phyloP scores from a whole-genome alignment of 2,113 vertebrate species.

The Cyprinodon tularosa region DNA sequence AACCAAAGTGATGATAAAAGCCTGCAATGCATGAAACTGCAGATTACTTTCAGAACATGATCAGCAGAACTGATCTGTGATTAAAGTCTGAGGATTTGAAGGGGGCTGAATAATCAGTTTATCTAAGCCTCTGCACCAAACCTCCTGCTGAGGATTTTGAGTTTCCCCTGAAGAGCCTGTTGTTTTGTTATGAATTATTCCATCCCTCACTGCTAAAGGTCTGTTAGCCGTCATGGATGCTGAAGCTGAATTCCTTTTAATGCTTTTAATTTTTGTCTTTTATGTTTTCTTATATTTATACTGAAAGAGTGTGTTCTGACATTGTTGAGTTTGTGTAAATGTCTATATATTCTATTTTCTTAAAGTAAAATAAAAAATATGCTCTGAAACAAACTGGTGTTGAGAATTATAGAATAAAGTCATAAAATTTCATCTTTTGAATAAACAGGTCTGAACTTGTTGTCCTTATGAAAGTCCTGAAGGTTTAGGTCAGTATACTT shows the following conservation, averaged over 20 bases:
- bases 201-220: background rate
- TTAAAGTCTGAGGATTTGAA: background rate
- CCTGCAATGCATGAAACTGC: background rate
- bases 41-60: background rate
- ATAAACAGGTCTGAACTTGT: background rate
- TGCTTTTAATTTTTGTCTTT: background rate
- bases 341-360: background rate
- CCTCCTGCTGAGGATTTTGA: background rate
- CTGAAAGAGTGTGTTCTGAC: background rate
- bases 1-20: background rate
- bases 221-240: background rate
- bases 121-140: background rate
- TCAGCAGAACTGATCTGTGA: constrained; percentile 1
- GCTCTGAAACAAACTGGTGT: background rate
- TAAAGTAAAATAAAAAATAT: background rate
- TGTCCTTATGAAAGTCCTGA: background rate
- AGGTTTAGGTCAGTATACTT: background rate
- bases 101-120: background rate
- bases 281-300: background rate
- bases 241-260: background rate
- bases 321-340: background rate
- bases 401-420: background rate
- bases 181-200: background rate
- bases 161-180: background rate
- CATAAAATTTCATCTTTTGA: no score